Base-by-base conservation (phyloP, 2,888 invertebrate species). In the Drosophila tripunctata region DNA sequence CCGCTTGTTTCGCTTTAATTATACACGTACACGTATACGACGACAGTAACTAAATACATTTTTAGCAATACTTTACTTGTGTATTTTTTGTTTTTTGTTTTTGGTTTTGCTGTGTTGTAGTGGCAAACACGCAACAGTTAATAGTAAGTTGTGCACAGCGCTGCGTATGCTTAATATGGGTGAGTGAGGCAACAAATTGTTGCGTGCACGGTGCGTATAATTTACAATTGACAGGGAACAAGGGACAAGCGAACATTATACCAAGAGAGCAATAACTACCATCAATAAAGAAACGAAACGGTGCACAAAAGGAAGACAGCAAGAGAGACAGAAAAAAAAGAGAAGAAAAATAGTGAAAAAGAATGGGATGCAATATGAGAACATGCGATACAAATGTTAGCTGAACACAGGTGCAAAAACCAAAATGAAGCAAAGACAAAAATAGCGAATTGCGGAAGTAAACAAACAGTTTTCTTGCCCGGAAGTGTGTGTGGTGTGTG, bases 361-460 rank as follows among this genome's bases (percentile, higher is more conserved):
- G 38, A 60, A 48, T 17, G 38, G 35, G 40, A 22, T 63, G 57
- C 62, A 68, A 75, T 33, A 52, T 60, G 70, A 73, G 56, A 51
- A 54, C 72, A 73, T 73, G 76, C 73, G 24, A 63, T 54, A 60
- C 40, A 58, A 30, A 44, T 51, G 33, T 15, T 17, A 50, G 71
- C n/a, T n/a, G n/a, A n/a, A 57, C 66, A 60, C 48, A 61, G 60
- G 56, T 57, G 67, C 55, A 64, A 41, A 47, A 57, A 50, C 47
- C 56, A 72, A 83, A 75, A 83, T 73, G 80, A 77, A 66, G 81
- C 77, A 77, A 74, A 71, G 78, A 60, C 78, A 74, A 70, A 87
- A 84, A 79, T 77, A 83, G 63, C 56, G n/a, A 27, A 63, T 35
- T 36, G 61, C 63, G 69, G 57, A 67, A 68, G 66, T 57, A 63